Base-by-base conservation (phyloP, 2,888 invertebrate genomes). In the Nymphalis c-album region DNA sequence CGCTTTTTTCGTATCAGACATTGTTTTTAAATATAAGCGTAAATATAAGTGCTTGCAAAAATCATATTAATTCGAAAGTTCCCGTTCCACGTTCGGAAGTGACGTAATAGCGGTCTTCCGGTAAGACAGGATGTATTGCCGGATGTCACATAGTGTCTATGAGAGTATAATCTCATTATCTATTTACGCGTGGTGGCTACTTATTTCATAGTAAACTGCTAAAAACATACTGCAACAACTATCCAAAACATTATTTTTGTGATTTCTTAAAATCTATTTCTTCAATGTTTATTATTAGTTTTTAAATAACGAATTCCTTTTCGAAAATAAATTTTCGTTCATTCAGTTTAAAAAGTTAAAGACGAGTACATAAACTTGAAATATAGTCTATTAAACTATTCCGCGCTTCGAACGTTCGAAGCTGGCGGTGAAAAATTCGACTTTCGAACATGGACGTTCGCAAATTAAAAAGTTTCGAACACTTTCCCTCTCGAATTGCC, bases 401-500 rank as follows among this genome's bases (percentile, higher is more conserved):
- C 84, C 85, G 81, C 73, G 72, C 72, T 70, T 63, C 69, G 68
- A 71, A 71, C 73, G 72, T 63, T 72, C 60, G 67, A 75, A 75
- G 72, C 75, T 75, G 59, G 67, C 80, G 82, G 82, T 87, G 88
- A 89, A 89, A 90, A 89, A 89, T 87, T 85, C 81, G 84, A 85
- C 83, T 84, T 86, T 78, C 78, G 78, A 80, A 83, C 82, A 76
- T 71, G 78, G 79, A 77, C 75, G 80, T 79, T 81, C 79, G 78
- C 85, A 89, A 89, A 90, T 89, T 88, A 87, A 89, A 89, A 89
- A 90, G 87, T 90, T 83, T 80, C 74, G 73, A 85, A 86, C 88
- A 90, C 89, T 89, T 88, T 89, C 90, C 75, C 86, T 84, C 75
- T 75, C 80, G 73, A 85, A 85, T 81, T 87, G 79, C 71, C 73